Evolutionary conservation across 1,140 invertebrate genomes (phyloP), one percentile per base, ranked within the genome.

Genomic region (Drosophila malerkotliana): DNA sequence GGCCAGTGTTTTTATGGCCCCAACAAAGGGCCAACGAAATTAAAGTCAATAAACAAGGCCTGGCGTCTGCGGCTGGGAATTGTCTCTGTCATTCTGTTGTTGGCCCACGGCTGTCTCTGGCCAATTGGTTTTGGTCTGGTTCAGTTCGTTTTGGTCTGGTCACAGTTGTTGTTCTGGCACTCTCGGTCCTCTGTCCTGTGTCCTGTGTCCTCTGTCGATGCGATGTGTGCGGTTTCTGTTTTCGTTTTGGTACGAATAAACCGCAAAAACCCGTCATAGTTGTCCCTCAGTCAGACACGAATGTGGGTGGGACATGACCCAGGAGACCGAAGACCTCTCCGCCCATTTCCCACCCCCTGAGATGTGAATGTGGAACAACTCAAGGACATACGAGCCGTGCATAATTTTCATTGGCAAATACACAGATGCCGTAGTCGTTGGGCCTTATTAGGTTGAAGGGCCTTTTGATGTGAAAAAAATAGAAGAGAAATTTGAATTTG

Each of bases 31-130:
- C 69, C 34, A 78, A 75, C 82, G 68, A 87, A 85, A 85, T 87
- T 85, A 85, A 87, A 87, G 82, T 87, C 84, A 85, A 85, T 85
- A 85, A 85, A 85, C 78, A 82, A 87, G 81, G 26, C 44, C 61
- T 55, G 56, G 49, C 44, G 44, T 53, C 51, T 53, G 51, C 47
- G 55, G 37, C 62, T 54, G 62, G 54, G 66, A 44, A 69, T 51
- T 73, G 57, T 64, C 59, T 63, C 30, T 74, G 67, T 55, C 69
- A 72, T 61, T 72, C 49, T 21, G 41, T 60, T 45, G 37, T 72
- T 47, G 67, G 47, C 57, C 55, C 39, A 48, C n/a, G 72, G 45
- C 59, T 61, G 63, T 61, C 54, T 48, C 58, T 61, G 63, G 64
- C 58, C 81, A 84, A 85, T 85, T 85, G 77, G 74, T 74, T 80